Evolutionary conservation across 2,888 invertebrate species (phyloP).

Genomic region (Thymelicus acteon): DNA sequence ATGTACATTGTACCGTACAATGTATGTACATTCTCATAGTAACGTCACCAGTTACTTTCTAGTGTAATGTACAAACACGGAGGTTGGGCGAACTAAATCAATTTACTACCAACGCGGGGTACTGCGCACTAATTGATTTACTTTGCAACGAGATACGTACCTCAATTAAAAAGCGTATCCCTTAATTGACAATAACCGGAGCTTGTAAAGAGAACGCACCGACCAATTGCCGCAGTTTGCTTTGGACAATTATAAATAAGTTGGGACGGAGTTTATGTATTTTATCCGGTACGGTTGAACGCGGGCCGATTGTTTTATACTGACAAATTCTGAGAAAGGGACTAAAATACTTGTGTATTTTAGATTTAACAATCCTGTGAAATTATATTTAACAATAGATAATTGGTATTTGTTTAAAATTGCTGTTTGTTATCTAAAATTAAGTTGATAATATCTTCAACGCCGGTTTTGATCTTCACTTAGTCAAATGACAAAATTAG

Average conservation of each 20-base stretch:
- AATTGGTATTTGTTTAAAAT: conserved; percentile 1
- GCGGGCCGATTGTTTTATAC: background rate
- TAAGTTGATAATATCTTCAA: no score
- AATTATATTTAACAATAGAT: background rate
- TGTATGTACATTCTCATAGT: background rate
- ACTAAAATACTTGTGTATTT: background rate
- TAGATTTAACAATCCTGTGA: background rate
- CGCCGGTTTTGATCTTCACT: no score
- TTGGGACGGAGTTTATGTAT: conserved; percentile 11
- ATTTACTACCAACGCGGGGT: conserved; percentile 42
- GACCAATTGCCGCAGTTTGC: conserved; percentile 12
- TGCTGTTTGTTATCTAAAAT: no score
- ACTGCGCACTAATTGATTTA: conserved; percentile 77
- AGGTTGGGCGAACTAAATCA: conserved; percentile 49
- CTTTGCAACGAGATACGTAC: conserved; percentile 71
- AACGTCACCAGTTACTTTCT: conserved; percentile 21
- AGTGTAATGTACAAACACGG: conserved; percentile 37
- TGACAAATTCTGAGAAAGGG: background rate
- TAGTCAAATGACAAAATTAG: no score
- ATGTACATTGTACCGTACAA: no score
- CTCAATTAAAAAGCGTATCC: conserved; percentile 72
- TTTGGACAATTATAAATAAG: conserved; percentile 22
- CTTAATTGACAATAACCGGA: conserved; percentile 66
- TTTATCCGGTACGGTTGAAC: conserved; percentile 7
- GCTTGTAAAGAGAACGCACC: conserved; percentile 36